A percentile compares a stretch with the other conserved stretches of the same genome.
These are phyloP conservation scores for Heteropelma amictum DNA, from an alignment of 2,888 invertebrate species.

Conservation along the genomic window DNA sequence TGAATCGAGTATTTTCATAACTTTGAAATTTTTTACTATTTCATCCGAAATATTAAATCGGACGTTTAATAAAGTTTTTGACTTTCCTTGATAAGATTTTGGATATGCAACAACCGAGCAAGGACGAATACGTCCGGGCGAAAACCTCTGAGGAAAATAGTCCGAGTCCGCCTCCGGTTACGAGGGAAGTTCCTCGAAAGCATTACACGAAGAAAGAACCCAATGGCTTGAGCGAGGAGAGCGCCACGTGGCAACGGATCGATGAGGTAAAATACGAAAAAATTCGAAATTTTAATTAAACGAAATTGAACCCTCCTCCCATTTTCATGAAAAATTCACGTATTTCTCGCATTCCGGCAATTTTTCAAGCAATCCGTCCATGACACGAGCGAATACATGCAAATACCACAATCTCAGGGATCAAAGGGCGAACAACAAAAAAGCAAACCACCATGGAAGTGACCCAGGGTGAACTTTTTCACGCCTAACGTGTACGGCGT, in stretches of 20 bases:
- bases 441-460: conserved; percentile 76
- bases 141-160: conserved; percentile 50
- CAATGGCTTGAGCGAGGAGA: conserved; percentile 70
- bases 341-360: too few relatives aligned
- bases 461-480: conserved; percentile 57
- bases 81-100: conserved; percentile 65
- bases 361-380: conserved; percentile 48
- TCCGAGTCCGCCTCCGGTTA: conserved; percentile 65
- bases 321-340: too few relatives aligned
- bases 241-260: conserved; percentile 68
- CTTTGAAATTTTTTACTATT: too few relatives aligned
- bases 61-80: conserved; percentile 29
- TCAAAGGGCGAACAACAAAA: conserved; percentile 66
- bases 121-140: conserved; percentile 31
- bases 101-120: conserved; percentile 70
- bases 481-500: conserved; percentile 59
- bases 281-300: too few relatives aligned
- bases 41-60: too few relatives aligned
- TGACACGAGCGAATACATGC: conserved; percentile 68
- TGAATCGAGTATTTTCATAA: too few relatives aligned
- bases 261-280: conserved; percentile 36
- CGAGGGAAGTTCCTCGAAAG: conserved; percentile 71
- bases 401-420: conserved; percentile 67
- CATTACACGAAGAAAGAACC: conserved; percentile 71
- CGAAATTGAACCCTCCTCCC: too few relatives aligned